These are phyloP conservation scores for Enteromius fasciolatus DNA, from an alignment of 2,797 vertebrate genomes.

Conservation along the genomic window DNA sequence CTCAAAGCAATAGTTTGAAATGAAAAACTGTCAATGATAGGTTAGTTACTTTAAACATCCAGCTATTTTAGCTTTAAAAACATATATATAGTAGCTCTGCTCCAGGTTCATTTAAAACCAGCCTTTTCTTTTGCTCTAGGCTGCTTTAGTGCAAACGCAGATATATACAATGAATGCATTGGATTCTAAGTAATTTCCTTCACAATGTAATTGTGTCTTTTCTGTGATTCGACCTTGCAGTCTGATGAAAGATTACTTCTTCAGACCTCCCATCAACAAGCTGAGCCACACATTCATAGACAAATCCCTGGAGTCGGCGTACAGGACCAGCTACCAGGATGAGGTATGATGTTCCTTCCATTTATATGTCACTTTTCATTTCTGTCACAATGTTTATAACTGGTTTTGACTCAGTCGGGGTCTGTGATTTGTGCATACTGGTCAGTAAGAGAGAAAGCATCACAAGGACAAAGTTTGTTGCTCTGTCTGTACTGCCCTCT, in stretches of 20 bases:
- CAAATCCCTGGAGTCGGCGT: slow-evolving; percentile 85
- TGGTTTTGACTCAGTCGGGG: not conserved
- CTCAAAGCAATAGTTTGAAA: too few relatives aligned
- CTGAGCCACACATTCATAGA: slow-evolving; percentile 95
- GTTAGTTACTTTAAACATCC: too few relatives aligned
- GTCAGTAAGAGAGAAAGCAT: not conserved
- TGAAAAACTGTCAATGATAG: too few relatives aligned
- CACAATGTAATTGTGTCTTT: not conserved
- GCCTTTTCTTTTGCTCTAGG: not conserved
- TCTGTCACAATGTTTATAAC: not conserved
- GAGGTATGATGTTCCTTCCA: slow-evolving; percentile 77
- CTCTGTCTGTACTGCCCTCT: slow-evolving; percentile 40
- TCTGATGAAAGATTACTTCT: slow-evolving; percentile 98
- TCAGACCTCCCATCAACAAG: slow-evolving; percentile 95
- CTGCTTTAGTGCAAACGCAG: not conserved
- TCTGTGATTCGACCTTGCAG: slow-evolving; percentile 64
- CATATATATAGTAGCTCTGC: not conserved
- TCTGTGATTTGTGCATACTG: not conserved
- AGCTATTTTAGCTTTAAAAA: too few relatives aligned
- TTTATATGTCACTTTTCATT: not conserved
- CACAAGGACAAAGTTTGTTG: not conserved
- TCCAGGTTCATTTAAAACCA: not conserved
- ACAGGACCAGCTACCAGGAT: slow-evolving; percentile 91
- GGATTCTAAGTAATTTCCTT: not conserved
- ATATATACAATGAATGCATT: not conserved